Percentiles rank a stretch among this genome's conserved stretches.
These are phyloP conservation scores for Toxostoma redivivum DNA, from an alignment of 2,113 vertebrate species.

Conservation along the genomic window DNA sequence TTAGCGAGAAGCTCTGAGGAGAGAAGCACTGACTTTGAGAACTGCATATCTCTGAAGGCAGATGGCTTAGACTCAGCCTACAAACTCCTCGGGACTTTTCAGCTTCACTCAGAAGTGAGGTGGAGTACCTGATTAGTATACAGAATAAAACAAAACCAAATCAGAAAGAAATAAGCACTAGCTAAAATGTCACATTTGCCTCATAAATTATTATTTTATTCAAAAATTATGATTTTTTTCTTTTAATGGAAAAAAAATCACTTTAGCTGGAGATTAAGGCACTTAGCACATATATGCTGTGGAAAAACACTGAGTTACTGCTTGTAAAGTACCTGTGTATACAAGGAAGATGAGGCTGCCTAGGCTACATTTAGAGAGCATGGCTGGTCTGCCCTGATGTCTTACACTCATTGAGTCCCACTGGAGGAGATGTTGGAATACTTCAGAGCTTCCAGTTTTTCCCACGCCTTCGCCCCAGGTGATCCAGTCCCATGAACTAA, in stretches of 20 bases:
- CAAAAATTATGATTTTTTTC: background rate
- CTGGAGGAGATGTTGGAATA: background rate
- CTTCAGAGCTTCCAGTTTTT: background rate
- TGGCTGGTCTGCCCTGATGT: background rate
- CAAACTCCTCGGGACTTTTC: background rate
- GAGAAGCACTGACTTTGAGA: background rate
- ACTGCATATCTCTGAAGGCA: fast-evolving
- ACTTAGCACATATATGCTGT: fast-evolving
- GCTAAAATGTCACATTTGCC: background rate
- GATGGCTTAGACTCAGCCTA: background rate
- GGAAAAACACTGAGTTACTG: background rate
- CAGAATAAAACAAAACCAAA: background rate
- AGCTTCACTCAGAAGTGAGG: background rate
- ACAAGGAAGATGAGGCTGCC: background rate
- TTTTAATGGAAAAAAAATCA: background rate
- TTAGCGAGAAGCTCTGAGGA: background rate
- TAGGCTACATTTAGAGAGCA: background rate
- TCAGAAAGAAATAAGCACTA: background rate
- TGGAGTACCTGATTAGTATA: fast-evolving
- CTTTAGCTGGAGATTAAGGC: background rate
- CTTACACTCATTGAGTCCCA: background rate
- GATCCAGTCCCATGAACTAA: background rate
- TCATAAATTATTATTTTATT: background rate
- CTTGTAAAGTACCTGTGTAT: background rate
- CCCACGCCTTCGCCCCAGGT: too few species aligned